Evolutionary conservation across 2,888 invertebrate species (phyloP).

Genomic region (Tetragnatha montana): DNA sequence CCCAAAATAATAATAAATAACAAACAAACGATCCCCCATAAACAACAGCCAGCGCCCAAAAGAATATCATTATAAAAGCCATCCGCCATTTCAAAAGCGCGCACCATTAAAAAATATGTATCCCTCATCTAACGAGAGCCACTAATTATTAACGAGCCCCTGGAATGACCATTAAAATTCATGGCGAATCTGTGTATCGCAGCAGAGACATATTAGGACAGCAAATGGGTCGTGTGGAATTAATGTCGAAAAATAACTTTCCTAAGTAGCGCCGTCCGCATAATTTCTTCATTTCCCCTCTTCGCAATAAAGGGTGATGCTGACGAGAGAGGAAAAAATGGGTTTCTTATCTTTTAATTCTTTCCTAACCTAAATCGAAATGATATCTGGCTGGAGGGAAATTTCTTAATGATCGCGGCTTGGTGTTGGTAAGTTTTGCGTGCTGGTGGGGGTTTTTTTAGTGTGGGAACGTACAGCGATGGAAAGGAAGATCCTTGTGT

Average conservation of each 20-base stretch:
- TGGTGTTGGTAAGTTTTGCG: not conserved
- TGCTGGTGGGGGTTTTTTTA: not conserved
- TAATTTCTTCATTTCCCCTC: constrained; percentile 57
- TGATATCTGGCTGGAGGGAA: constrained; percentile 44
- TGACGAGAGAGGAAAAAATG: constrained; percentile 9
- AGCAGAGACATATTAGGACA: constrained; percentile 37
- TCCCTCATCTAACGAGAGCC: constrained; percentile 19
- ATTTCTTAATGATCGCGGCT: constrained; percentile 30
- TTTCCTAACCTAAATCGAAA: constrained; percentile 57
- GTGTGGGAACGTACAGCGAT: not conserved
- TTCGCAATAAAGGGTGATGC: constrained; percentile 23
- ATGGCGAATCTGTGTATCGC: constrained; percentile 32
- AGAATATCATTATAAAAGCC: not conserved
- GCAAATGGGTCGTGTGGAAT: constrained; percentile 49
- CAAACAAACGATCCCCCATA: not conserved
- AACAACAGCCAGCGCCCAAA: not conserved
- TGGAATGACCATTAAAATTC: constrained; percentile 53
- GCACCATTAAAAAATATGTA: constrained; percentile 10
- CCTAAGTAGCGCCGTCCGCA: constrained; percentile 50
- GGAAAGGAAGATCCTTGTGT: too few relatives aligned
- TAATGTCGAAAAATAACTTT: constrained; percentile 57
- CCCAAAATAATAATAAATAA: not conserved
- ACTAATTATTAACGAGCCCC: constrained; percentile 41
- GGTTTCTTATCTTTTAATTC: constrained; percentile 48
- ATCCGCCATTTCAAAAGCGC: not conserved